phyloP scores from a whole-genome alignment of 2,888 invertebrate species.

The Cantharis lateralis region DNA sequence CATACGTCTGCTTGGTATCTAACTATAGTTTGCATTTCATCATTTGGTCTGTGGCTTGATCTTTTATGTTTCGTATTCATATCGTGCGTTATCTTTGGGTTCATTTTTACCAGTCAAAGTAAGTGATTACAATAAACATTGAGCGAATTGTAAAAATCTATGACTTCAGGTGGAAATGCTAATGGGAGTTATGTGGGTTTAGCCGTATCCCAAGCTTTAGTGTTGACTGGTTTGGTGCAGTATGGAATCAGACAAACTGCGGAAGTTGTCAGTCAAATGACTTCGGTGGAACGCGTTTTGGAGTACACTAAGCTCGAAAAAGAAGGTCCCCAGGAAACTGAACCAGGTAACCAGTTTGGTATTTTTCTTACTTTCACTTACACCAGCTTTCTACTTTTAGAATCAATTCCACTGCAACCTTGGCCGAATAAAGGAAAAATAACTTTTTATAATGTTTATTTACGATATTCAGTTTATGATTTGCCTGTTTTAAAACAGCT shows the following conservation, averaged over 20 bases:
- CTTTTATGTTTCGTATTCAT: constrained; percentile 71
- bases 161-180: constrained; percentile 8
- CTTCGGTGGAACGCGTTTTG: constrained; percentile 44
- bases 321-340: constrained; percentile 57
- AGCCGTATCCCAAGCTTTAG: constrained; percentile 56
- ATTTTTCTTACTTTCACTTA: no score
- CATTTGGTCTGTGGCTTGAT: constrained; percentile 79
- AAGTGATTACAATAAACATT: constrained; percentile 41
- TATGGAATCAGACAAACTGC: constrained; percentile 69
- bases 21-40: constrained; percentile 65
- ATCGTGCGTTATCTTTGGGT: constrained; percentile 65
- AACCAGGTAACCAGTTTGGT: constrained; percentile 40
- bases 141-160: neutral
- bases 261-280: constrained; percentile 61
- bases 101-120: constrained; percentile 65
- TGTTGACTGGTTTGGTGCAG: constrained; percentile 54
- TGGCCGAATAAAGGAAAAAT: constrained; percentile 67
- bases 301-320: constrained; percentile 61
- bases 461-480: constrained; percentile 65
- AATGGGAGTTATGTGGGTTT: constrained; percentile 56
- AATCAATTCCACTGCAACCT: constrained; percentile 41
- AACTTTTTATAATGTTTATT: constrained; percentile 60
- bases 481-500: constrained; percentile 64
- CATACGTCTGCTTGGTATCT: constrained; percentile 74
- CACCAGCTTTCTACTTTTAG: neutral